A percentile compares a stretch with the other conserved stretches of the same genome.
Conservation (phyloP, 2,113 vertebrate genomes). For the Gila orcuttii region DNA sequence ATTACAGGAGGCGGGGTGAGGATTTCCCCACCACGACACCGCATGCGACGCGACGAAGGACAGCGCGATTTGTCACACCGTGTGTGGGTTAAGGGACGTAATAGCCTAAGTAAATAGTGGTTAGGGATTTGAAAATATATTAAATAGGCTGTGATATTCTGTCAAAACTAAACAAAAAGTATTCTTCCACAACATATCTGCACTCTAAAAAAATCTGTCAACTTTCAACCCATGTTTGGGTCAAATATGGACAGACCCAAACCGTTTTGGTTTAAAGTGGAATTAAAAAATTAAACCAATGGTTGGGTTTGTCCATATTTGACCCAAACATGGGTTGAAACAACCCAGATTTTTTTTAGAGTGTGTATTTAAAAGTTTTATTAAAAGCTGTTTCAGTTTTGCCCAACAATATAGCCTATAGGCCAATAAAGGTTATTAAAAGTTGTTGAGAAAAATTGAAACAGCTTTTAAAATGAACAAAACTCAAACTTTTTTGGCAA, state of each 20-base stretch:
- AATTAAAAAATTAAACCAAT: too few relatives aligned
- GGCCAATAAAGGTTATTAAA: background rate
- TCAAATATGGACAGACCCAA: too few relatives aligned
- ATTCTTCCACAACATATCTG: too few relatives aligned
- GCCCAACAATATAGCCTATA: too few relatives aligned
- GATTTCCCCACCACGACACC: background rate
- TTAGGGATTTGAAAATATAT: background rate
- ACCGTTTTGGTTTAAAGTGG: too few relatives aligned
- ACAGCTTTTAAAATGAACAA: background rate
- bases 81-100: background rate
- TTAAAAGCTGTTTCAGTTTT: too few relatives aligned
- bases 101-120: background rate
- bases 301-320: too few relatives aligned
- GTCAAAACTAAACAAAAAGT: background rate
- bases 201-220: too few relatives aligned
- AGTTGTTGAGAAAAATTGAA: background rate
- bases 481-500: background rate
- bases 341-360: too few relatives aligned
- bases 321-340: too few relatives aligned
- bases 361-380: too few relatives aligned
- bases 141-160: background rate
- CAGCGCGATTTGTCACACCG: background rate
- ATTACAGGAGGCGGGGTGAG: conserved; percentile 30
- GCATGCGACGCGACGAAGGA: background rate
- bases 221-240: too few relatives aligned